phyloP scores from a whole-genome alignment of 2,797 vertebrate genomes.

The Poecile montanus region DNA sequence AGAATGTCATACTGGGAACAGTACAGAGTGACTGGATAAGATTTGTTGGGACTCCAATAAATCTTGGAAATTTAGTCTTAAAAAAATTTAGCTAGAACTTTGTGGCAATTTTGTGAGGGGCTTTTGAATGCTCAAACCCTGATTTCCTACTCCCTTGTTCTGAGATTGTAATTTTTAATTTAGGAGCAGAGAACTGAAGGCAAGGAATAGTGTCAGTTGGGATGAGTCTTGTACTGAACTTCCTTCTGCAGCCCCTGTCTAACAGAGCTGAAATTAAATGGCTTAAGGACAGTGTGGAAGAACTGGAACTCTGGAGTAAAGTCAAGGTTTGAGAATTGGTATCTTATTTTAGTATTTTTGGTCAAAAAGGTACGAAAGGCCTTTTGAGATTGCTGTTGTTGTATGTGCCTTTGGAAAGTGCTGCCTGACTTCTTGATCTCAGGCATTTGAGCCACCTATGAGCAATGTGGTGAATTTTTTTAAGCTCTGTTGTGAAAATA shows the following conservation, averaged over 20 bases:
- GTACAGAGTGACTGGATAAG: accelerated
- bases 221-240: not conserved
- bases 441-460: not conserved
- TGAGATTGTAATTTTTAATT: not conserved
- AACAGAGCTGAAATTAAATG: not conserved
- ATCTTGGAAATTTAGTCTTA: not conserved
- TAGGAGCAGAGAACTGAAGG: not conserved
- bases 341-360: not conserved
- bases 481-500: not conserved
- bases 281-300: not conserved
- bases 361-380: not conserved
- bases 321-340: not conserved
- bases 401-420: not conserved
- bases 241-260: not conserved
- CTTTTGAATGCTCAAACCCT: not conserved
- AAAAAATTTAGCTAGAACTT: not conserved
- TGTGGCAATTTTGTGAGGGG: not conserved
- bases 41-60: not conserved
- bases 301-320: not conserved
- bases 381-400: not conserved
- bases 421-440: not conserved
- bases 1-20: not conserved
- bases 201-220: not conserved
- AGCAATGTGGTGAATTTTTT: not conserved
- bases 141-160: not conserved